Percentiles rank a stretch among this genome's conserved stretches.
Conservation (phyloP, 2,797 vertebrate genomes). For the Molossus molossus region DNA sequence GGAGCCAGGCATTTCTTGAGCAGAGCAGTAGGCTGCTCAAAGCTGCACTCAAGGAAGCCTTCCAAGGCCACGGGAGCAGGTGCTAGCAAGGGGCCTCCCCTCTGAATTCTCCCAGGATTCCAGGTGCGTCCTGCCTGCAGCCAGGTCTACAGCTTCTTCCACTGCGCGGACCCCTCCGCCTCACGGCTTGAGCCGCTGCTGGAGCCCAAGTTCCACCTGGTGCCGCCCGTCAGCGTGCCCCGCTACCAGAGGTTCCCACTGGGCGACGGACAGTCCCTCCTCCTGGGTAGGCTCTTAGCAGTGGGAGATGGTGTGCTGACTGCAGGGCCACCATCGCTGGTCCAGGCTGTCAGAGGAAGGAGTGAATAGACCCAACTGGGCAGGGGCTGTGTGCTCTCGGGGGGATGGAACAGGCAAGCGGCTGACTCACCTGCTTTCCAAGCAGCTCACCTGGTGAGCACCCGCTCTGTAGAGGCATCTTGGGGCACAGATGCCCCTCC, state of each 20-base stretch:
- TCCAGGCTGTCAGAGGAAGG: neutral
- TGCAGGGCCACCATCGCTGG: neutral
- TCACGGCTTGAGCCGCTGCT: conserved; percentile 97
- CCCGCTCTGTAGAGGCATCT: neutral
- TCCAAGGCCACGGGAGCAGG: neutral
- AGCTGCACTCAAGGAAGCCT: neutral
- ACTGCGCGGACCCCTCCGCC: conserved; percentile 98
- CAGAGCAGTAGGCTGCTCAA: neutral
- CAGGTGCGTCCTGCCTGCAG: conserved; percentile 97
- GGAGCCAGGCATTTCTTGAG: conserved; percentile 28
- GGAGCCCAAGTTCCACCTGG: conserved; percentile 95
- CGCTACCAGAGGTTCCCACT: conserved; percentile 98
- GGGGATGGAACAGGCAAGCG: neutral
- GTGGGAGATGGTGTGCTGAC: neutral
- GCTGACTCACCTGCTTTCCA: neutral
- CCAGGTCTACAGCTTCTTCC: conserved; percentile 99
- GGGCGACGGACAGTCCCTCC: conserved; percentile 95
- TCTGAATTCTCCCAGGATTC: conserved; percentile 89
- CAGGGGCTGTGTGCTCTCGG: neutral
- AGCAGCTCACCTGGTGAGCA: neutral
- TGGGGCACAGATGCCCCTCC: neutral
- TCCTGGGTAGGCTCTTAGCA: conserved; percentile 92
- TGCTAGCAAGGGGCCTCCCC: neutral
- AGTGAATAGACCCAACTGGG: neutral
- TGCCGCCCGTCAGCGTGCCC: conserved; percentile 96